phyloP scores from a whole-genome alignment of 1,140 invertebrate genomes.

The Berghia stephanieae region DNA sequence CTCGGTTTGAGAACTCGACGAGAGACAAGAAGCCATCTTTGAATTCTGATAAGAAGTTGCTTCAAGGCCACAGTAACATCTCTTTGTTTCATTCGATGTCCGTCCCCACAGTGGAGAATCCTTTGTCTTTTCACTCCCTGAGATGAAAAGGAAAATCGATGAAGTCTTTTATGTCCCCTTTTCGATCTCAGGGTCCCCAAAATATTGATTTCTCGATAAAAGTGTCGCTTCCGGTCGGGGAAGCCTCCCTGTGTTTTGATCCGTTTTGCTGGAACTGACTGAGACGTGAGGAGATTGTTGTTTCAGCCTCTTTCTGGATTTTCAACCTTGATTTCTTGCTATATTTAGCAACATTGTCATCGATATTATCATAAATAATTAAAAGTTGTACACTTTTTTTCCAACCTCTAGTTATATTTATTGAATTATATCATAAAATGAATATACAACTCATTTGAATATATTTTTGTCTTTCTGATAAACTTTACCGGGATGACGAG shows the following conservation, averaged over 20 bases:
- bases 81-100: conserved; percentile 38
- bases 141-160: conserved; percentile 38
- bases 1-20: conserved; percentile 11
- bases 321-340: conserved; percentile 25
- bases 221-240: conserved; percentile 43
- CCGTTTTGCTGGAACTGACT: no score
- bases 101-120: no score
- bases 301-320: conserved; percentile 30
- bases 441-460: background rate
- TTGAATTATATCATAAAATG: conserved; percentile 21
- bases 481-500: background rate
- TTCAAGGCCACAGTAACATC: conserved; percentile 36
- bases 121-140: conserved; percentile 34
- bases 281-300: conserved; percentile 30
- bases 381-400: background rate
- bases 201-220: conserved; percentile 39
- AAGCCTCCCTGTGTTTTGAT: conserved; percentile 34
- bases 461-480: background rate
- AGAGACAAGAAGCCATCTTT: conserved; percentile 39
- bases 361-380: background rate
- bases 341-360: conserved; percentile 31
- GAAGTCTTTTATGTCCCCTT: conserved; percentile 35
- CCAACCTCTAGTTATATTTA: background rate
- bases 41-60: conserved; percentile 16
- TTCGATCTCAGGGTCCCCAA: conserved; percentile 17